These are phyloP conservation scores for Ailuropoda melanoleuca DNA, from an alignment of 2,113 vertebrate genomes.

Conservation along the genomic window DNA sequence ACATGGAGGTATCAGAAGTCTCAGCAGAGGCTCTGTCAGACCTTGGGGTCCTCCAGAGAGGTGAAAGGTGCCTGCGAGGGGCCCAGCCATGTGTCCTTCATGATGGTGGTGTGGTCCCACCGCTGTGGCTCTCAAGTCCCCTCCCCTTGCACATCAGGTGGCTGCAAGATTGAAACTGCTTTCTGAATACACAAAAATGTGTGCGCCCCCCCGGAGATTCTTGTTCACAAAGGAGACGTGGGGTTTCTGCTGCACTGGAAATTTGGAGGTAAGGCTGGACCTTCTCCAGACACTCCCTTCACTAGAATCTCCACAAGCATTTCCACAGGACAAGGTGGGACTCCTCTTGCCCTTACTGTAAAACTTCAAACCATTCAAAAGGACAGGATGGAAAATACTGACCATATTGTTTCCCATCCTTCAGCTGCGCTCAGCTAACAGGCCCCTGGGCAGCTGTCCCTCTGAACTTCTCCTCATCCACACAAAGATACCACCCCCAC, in stretches of 20 bases:
- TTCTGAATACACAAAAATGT: not conserved
- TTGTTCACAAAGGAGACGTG: not conserved
- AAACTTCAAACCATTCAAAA: not conserved
- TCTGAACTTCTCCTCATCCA: not conserved
- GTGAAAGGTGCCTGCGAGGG: not conserved
- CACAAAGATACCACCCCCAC: not conserved
- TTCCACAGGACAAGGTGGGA: not conserved
- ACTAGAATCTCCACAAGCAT: not conserved
- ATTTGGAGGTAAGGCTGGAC: not conserved
- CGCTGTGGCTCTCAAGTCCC: not conserved
- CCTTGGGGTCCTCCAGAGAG: not conserved
- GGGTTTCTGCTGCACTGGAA: not conserved
- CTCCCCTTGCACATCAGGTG: no score
- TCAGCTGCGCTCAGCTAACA: not conserved
- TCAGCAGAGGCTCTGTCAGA: not conserved
- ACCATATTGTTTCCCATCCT: not conserved
- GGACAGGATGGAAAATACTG: not conserved
- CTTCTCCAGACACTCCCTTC: not conserved
- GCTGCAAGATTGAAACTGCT: not conserved
- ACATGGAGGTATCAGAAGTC: not conserved
- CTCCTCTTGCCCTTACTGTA: not conserved
- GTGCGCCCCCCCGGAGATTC: not conserved
- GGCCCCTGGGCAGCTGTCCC: not conserved
- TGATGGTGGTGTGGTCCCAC: not conserved
- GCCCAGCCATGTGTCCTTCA: not conserved